Evolutionary conservation across 2,888 invertebrate species (phyloP).

Genomic region (Syrphus vitripennis): DNA sequence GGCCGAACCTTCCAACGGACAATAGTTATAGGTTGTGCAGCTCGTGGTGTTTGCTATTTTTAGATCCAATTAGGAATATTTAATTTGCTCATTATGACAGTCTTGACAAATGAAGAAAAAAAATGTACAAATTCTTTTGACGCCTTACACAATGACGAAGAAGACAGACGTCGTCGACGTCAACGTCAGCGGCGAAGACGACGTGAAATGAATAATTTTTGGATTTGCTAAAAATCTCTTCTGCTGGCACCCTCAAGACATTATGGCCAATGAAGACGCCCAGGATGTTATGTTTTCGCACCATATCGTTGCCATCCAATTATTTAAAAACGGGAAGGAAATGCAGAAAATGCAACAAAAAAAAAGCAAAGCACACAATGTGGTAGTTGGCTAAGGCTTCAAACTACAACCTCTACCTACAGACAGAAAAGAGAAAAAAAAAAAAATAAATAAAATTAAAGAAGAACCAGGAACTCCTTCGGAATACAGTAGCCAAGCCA

Average conservation of each 20-base stretch:
- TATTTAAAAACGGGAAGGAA: constrained; percentile 62
- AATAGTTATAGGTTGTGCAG: neutral
- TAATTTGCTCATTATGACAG: constrained; percentile 61
- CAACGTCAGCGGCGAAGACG: neutral
- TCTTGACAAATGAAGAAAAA: constrained; percentile 1
- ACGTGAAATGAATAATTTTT: constrained; percentile 51
- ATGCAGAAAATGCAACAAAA: constrained; percentile 60
- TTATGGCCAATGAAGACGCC: constrained; percentile 33
- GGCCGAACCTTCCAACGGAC: neutral
- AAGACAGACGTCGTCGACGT: neutral
- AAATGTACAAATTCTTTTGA: neutral
- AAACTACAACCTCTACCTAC: neutral
- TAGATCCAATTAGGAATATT: constrained; percentile 63
- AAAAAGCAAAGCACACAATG: constrained; percentile 28
- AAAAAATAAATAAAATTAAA: neutral
- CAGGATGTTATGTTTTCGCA: constrained; percentile 45
- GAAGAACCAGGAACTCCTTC: constrained; percentile 45
- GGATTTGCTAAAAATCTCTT: constrained; percentile 42
- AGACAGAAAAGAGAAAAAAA: neutral
- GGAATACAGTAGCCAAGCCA: constrained; percentile 46
- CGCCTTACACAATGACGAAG: constrained; percentile 5
- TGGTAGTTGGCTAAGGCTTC: neutral
- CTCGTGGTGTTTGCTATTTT: constrained; percentile 37
- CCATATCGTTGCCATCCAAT: constrained; percentile 35
- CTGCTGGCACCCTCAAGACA: constrained; percentile 17